These are phyloP conservation scores for Melanostoma mellinum DNA, from an alignment of 2,888 invertebrate species.

Conservation along the genomic window DNA sequence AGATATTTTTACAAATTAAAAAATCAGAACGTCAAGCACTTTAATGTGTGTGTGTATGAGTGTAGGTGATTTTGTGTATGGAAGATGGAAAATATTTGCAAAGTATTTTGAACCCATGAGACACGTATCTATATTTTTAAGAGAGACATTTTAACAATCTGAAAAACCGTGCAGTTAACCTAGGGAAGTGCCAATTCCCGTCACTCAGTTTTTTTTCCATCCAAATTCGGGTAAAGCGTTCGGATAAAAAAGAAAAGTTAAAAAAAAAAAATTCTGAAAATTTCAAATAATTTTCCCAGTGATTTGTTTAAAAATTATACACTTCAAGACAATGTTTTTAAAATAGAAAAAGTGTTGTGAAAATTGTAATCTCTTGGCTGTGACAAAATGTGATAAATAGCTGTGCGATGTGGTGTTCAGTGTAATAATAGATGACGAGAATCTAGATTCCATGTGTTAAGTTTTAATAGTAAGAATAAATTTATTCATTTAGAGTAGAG, in stretches of 20 bases:
- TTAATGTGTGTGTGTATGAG: slow-evolving; percentile 23
- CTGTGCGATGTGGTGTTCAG: slow-evolving; percentile 47
- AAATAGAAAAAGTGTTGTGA: slow-evolving; percentile 16
- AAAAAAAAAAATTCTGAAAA: neutral
- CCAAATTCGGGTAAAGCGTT: slow-evolving; percentile 8
- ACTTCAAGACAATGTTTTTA: neutral
- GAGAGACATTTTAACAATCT: slow-evolving; percentile 58
- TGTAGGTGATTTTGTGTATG: too few species aligned
- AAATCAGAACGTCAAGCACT: slow-evolving; percentile 37
- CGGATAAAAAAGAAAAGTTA: neutral
- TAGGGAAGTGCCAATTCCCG: slow-evolving; percentile 34
- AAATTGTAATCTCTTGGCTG: slow-evolving; percentile 41
- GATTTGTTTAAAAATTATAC: neutral
- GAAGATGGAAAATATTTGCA: slow-evolving; percentile 42
- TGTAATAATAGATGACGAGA: slow-evolving; percentile 28
- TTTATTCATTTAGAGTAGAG: slow-evolving; percentile 2
- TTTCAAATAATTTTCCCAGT: slow-evolving; percentile 10
- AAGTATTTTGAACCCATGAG: slow-evolving; percentile 44
- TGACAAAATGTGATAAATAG: slow-evolving; percentile 50
- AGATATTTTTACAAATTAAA: slow-evolving; percentile 50
- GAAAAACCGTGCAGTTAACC: slow-evolving; percentile 36
- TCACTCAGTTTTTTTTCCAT: slow-evolving; percentile 11
- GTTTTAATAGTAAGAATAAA: slow-evolving; percentile 2
- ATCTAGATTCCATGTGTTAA: neutral
- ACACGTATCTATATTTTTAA: slow-evolving; percentile 22